Percentiles rank a stretch among this genome's conserved stretches.
These are phyloP conservation scores for Cepphus grylle DNA, from an alignment of 2,113 vertebrate species.

Conservation along the genomic window DNA sequence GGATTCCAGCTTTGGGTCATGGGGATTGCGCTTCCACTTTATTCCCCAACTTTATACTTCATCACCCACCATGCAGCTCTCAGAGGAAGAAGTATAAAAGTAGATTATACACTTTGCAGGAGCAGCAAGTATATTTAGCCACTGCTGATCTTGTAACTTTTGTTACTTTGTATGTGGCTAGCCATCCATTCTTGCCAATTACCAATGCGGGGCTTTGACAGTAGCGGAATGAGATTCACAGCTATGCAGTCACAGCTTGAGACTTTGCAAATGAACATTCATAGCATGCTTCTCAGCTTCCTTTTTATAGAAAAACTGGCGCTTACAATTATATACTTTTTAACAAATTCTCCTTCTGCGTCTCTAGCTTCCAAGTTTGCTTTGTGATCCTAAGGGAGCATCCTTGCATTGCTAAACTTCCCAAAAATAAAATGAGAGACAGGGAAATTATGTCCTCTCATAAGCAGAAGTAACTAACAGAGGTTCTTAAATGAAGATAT, in stretches of 20 bases:
- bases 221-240: slow-evolving; percentile 51
- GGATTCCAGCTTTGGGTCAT: background rate
- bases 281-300: slow-evolving; percentile 42
- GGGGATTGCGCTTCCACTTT: background rate
- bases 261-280: slow-evolving; percentile 65
- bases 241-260: slow-evolving; percentile 58
- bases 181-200: slow-evolving; percentile 61
- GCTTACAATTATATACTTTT: slow-evolving; percentile 43
- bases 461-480: slow-evolving; percentile 5
- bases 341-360: slow-evolving; percentile 38
- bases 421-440: slow-evolving; percentile 26
- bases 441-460: slow-evolving; percentile 1
- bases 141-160: slow-evolving; percentile 49
- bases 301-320: slow-evolving; percentile 56
- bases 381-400: slow-evolving; percentile 24
- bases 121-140: slow-evolving; percentile 32
- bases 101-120: background rate
- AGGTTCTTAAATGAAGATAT: slow-evolving; percentile 37
- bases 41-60: background rate
- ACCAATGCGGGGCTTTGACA: slow-evolving; percentile 34
- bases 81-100: background rate
- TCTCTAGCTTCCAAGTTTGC: slow-evolving; percentile 2
- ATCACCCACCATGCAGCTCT: background rate
- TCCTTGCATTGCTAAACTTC: background rate
- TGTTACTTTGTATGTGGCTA: slow-evolving; percentile 38